A percentile compares a stretch with the other conserved stretches of the same genome.
Evolutionary conservation across 2,888 invertebrate genomes (phyloP).

Genomic region (Drosophila diplacantha): DNA sequence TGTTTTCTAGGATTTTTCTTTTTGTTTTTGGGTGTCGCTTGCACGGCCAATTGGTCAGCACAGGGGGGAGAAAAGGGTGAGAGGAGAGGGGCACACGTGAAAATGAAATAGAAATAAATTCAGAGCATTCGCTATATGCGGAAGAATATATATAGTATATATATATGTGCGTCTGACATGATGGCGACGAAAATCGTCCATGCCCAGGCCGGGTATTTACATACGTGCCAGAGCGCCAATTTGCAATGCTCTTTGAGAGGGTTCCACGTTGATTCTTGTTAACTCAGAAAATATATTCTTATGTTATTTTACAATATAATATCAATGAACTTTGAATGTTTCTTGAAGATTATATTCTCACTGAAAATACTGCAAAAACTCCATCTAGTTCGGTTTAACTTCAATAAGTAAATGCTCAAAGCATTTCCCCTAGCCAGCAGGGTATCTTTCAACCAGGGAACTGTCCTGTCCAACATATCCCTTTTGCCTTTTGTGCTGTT

Average conservation of each 20-base stretch:
- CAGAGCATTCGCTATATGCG: constrained; percentile 35
- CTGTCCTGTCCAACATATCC: background rate
- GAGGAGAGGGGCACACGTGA: constrained; percentile 1
- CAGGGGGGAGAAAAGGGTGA: too few relatives aligned
- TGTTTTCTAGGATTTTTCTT: constrained; percentile 15
- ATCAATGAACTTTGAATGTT: background rate
- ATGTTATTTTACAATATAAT: background rate
- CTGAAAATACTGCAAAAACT: background rate
- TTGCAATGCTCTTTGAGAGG: constrained; percentile 11
- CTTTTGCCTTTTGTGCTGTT: constrained; percentile 1
- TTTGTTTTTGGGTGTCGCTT: constrained; percentile 12
- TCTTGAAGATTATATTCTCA: background rate
- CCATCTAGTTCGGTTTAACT: background rate
- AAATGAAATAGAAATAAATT: constrained; percentile 61
- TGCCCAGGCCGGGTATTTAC: constrained; percentile 17
- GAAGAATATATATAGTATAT: constrained; percentile 41
- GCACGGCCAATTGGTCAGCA: constrained; percentile 31
- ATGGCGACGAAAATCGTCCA: constrained; percentile 37
- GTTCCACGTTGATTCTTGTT: background rate
- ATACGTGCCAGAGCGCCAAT: background rate
- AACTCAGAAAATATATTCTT: background rate
- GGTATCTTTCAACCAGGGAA: background rate
- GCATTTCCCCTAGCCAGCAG: background rate
- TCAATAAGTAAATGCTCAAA: too few relatives aligned
- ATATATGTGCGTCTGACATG: constrained; percentile 49